phyloP scores from a whole-genome alignment of 2,113 vertebrate species.

The Halichoeres trimaculatus region DNA sequence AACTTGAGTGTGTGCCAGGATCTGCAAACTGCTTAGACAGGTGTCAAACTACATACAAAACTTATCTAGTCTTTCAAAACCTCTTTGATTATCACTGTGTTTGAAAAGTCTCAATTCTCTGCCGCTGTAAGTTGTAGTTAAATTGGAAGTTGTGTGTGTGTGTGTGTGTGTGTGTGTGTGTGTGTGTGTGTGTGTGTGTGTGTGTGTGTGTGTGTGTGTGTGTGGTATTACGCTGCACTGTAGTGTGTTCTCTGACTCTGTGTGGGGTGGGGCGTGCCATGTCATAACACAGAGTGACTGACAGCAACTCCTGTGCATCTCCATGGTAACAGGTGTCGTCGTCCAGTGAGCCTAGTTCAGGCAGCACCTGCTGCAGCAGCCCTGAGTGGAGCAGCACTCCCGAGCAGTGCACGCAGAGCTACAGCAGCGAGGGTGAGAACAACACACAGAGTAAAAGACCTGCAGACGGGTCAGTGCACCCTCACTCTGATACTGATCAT shows the following conservation, averaged over 20 bases:
- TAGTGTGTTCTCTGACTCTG: conserved; percentile 20
- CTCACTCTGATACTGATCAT: conserved; percentile 10
- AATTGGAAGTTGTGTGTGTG: conserved; percentile 16
- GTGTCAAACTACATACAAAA: neutral
- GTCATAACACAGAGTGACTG: conserved; percentile 75
- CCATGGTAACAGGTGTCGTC: conserved; percentile 86
- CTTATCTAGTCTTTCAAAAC: neutral
- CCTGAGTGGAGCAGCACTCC: conserved; percentile 95
- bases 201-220: conserved; percentile 16
- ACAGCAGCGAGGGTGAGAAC: conserved; percentile 88
- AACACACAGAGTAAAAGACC: conserved; percentile 9
- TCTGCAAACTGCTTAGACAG: neutral
- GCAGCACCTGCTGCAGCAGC: conserved; percentile 94
- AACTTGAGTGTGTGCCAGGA: neutral
- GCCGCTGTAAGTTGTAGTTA: neutral
- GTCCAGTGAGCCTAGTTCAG: conserved; percentile 87
- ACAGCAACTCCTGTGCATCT: conserved; percentile 71
- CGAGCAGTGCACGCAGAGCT: conserved; percentile 86
- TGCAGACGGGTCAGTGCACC: neutral
- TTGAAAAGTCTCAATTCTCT: neutral
- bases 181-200: neutral
- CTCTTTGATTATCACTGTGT: neutral
- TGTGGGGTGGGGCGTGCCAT: conserved; percentile 39
- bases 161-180: conserved; percentile 26
- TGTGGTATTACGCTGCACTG: neutral